Conservation (phyloP, 2,888 invertebrate genomes). For the Polydesmus complanatus region DNA sequence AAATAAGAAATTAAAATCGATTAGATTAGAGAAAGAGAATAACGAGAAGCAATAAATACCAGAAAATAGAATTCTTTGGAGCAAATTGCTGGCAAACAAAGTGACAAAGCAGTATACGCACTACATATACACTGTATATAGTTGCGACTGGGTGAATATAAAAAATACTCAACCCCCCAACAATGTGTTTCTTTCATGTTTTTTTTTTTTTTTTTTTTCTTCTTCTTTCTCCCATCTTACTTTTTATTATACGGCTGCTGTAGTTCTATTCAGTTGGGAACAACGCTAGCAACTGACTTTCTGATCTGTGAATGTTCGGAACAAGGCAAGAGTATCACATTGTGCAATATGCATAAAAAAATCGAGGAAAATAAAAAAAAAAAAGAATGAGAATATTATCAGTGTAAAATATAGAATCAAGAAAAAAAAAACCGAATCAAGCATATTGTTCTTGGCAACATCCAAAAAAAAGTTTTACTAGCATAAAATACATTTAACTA, state of each 20-base stretch:
- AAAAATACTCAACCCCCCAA: too few relatives aligned
- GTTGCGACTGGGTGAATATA: too few relatives aligned
- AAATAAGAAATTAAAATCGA: neutral
- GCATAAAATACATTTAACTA: too few relatives aligned
- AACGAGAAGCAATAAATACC: neutral
- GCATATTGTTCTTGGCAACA: neutral
- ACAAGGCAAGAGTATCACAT: neutral
- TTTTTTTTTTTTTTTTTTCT: neutral
- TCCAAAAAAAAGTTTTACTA: too few relatives aligned
- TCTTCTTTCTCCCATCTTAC: neutral
- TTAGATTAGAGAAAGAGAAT: neutral
- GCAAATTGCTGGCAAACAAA: neutral
- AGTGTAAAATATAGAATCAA: neutral
- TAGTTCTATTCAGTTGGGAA: neutral
- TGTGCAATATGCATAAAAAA: neutral
- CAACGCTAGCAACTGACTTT: neutral
- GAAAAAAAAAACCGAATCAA: neutral
- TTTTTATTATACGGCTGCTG: neutral
- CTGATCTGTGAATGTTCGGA: neutral
- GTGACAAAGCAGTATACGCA: neutral
- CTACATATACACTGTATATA: too few relatives aligned
- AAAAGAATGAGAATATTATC: neutral
- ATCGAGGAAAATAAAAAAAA: neutral
- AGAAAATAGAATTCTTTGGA: neutral
- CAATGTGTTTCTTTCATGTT: neutral